These are phyloP conservation scores for Podarcis cretensis DNA, from an alignment of 2,113 vertebrate genomes.

Conservation along the genomic window DNA sequence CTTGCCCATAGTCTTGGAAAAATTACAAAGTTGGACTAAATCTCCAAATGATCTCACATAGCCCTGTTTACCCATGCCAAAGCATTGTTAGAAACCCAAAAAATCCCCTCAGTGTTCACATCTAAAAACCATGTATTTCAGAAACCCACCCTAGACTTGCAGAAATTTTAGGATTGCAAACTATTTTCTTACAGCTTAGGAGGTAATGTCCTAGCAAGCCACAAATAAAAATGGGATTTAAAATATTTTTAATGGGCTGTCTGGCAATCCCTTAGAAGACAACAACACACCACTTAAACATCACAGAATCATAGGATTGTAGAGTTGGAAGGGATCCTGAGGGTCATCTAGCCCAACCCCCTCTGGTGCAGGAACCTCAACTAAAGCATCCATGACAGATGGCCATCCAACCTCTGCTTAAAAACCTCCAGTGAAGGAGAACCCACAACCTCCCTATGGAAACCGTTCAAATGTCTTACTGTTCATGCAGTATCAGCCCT, in stretches of 20 bases:
- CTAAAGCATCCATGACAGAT: too few species aligned
- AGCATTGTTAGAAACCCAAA: not conserved
- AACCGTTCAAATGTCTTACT: too few species aligned
- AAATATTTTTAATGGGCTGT: not conserved
- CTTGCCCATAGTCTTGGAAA: not conserved
- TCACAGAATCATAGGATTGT: not conserved
- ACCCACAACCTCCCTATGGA: not conserved
- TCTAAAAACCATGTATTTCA: not conserved
- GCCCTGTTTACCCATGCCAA: not conserved
- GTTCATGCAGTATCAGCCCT: too few species aligned
- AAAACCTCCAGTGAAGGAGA: too few species aligned
- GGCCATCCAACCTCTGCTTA: too few species aligned
- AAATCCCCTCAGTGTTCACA: conserved; percentile 12
- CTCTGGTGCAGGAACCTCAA: too few species aligned
- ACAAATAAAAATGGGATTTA: not conserved
- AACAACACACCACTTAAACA: not conserved
- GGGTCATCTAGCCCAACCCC: too few species aligned
- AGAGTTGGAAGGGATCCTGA: too few species aligned
- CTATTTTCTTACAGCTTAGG: not conserved
- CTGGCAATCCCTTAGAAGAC: not conserved
- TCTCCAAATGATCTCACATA: not conserved
- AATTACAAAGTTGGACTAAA: conserved; percentile 17
- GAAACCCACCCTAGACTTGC: not conserved
- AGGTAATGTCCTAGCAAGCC: not conserved
- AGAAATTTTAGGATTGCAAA: conserved; percentile 9